Percentiles rank a stretch among this genome's conserved stretches.
Evolutionary conservation across 2,797 vertebrate genomes (phyloP).

Genomic region (Darevskia mixta): DNA sequence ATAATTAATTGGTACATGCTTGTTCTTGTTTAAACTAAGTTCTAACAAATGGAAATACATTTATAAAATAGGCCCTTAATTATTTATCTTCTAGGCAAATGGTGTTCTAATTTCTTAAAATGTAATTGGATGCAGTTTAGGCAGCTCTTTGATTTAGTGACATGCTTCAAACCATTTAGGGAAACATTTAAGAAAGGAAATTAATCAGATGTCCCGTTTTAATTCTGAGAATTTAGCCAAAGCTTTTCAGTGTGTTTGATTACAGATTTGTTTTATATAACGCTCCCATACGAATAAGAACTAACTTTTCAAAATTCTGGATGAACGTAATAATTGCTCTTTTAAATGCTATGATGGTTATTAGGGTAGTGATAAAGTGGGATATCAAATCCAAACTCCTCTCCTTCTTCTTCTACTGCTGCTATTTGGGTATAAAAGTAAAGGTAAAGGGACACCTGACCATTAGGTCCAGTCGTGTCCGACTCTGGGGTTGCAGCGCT

Average conservation of each 20-base stretch:
- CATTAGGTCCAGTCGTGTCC: too few relatives aligned
- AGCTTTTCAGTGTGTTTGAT: slow-evolving; percentile 41
- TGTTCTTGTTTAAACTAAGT: slow-evolving; percentile 70
- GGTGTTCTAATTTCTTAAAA: slow-evolving; percentile 74
- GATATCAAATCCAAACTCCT: too few relatives aligned
- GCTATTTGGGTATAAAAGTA: neutral
- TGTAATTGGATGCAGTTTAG: slow-evolving; percentile 67
- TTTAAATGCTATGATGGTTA: neutral
- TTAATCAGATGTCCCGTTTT: slow-evolving; percentile 58
- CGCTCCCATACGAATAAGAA: neutral
- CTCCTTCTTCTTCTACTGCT: neutral
- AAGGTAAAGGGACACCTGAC: too few relatives aligned
- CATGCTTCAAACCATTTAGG: slow-evolving; percentile 66
- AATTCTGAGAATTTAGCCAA: slow-evolving; percentile 55
- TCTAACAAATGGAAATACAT: slow-evolving; percentile 67
- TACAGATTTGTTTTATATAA: neutral
- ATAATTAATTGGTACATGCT: slow-evolving; percentile 72
- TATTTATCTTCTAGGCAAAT: slow-evolving; percentile 77
- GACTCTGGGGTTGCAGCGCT: too few relatives aligned
- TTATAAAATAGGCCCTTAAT: slow-evolving; percentile 69
- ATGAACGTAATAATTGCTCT: neutral
- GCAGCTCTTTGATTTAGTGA: slow-evolving; percentile 69
- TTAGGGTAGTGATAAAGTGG: neutral
- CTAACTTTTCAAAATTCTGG: neutral
- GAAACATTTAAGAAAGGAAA: slow-evolving; percentile 62